Percentiles rank a stretch among this genome's conserved stretches.
Conservation (phyloP, 2,888 invertebrate genomes). For the Choristoneura rosaceana region DNA sequence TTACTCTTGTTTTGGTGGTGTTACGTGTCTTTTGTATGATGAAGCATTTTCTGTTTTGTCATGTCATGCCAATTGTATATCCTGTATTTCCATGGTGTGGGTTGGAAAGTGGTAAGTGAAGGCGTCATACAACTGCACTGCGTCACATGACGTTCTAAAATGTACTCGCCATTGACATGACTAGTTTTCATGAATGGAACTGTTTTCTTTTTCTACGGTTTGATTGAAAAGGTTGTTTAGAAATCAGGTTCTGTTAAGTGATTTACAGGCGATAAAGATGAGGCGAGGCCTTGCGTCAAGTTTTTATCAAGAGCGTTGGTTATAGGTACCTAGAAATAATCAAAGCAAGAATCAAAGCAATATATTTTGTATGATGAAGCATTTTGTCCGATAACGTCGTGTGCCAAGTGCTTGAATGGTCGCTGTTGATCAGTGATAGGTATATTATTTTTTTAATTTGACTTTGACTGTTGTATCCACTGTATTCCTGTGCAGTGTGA, state of each 20-base stretch:
- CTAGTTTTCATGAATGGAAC: constrained; percentile 27
- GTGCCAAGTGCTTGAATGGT: no score
- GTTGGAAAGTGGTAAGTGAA: background rate
- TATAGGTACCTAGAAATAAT: no score
- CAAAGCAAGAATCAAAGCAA: no score
- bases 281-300: background rate
- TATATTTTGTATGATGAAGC: no score
- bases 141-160: background rate
- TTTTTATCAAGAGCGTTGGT: background rate
- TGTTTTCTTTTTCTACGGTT: constrained; percentile 6
- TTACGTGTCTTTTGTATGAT: background rate
- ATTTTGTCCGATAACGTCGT: no score
- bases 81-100: background rate
- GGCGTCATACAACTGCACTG: background rate
- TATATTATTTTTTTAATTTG: no score
- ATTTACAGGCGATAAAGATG: no score
- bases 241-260: background rate
- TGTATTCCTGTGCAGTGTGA: no score
- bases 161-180: background rate
- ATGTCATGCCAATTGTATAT: constrained; percentile 15
- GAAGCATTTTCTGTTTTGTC: constrained; percentile 1
- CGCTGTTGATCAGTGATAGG: no score
- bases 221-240: background rate
- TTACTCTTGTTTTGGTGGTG: background rate
- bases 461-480: no score